Evolutionary conservation across 2,888 invertebrate species (phyloP).

Genomic region (Carterocephalus palaemon): DNA sequence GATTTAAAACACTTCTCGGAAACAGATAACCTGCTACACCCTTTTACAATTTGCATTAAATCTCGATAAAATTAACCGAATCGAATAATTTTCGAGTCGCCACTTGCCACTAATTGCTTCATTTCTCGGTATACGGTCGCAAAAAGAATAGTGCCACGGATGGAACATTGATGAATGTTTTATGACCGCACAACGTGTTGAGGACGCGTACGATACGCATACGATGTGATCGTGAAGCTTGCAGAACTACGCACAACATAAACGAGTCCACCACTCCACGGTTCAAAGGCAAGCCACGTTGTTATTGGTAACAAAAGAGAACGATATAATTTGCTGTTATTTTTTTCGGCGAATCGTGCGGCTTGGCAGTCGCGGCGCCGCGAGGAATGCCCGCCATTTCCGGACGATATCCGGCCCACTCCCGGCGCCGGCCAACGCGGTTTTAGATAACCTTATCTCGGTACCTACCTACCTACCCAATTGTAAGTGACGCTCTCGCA

Average conservation of each 20-base stretch:
- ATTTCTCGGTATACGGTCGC: conserved; percentile 15
- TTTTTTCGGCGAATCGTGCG: conserved; percentile 56
- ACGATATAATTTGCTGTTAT: conserved; percentile 36
- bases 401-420: conserved; percentile 73
- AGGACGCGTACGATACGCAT: neutral
- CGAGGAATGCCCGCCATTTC: conserved; percentile 75
- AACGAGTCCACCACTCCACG: conserved; percentile 27
- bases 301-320: conserved; percentile 35
- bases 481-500: conserved; percentile 22
- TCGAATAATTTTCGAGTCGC: conserved; percentile 18
- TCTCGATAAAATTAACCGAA: conserved; percentile 35
- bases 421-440: conserved; percentile 49
- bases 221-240: too few species aligned
- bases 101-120: conserved; percentile 20
- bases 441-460: conserved; percentile 54
- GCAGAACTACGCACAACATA: conserved; percentile 15
- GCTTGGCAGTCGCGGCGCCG: conserved; percentile 54
- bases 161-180: too few species aligned
- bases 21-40: conserved; percentile 54
- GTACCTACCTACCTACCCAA: conserved; percentile 15
- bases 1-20: conserved; percentile 63
- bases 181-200: too few species aligned
- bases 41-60: conserved; percentile 41
- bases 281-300: conserved; percentile 28
- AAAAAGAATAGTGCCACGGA: conserved; percentile 2